Evolutionary conservation across 2,888 invertebrate genomes (phyloP).

Genomic region (Glyphotaelius pellucidus): DNA sequence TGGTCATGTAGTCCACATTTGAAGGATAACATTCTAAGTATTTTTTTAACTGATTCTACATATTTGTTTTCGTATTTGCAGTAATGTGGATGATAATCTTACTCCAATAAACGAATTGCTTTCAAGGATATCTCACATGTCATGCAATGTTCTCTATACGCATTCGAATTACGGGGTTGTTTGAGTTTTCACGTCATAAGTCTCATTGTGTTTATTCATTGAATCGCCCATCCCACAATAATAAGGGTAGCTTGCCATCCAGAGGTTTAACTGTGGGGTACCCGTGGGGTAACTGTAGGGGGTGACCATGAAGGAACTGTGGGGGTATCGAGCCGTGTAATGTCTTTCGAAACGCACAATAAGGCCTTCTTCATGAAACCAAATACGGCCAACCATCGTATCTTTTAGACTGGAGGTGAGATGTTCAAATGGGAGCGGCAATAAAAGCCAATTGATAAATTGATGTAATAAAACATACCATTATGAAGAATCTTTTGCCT

Average conservation of each 20-base stretch:
- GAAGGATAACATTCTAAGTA: no score
- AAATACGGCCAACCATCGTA: neutral
- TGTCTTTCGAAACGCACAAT: conserved; percentile 40
- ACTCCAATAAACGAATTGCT: neutral
- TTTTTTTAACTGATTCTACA: no score
- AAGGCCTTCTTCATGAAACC: neutral
- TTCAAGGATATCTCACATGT: neutral
- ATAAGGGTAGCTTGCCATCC: neutral
- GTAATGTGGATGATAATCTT: neutral
- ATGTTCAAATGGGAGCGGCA: neutral
- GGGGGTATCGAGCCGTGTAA: conserved; percentile 2
- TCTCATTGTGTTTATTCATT: neutral
- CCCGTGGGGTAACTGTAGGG: neutral
- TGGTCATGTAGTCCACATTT: no score
- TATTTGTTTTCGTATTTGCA: no score
- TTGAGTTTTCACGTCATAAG: neutral
- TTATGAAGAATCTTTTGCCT: neutral
- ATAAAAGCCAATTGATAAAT: neutral
- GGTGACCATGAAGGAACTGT: neutral
- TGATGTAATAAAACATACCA: neutral
- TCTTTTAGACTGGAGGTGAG: neutral
- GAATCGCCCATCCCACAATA: neutral
- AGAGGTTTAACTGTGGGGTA: neutral
- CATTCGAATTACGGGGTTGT: neutral
- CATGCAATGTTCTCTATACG: neutral